Conservation (phyloP, 2,797 vertebrate species). For the Momotus momota region DNA sequence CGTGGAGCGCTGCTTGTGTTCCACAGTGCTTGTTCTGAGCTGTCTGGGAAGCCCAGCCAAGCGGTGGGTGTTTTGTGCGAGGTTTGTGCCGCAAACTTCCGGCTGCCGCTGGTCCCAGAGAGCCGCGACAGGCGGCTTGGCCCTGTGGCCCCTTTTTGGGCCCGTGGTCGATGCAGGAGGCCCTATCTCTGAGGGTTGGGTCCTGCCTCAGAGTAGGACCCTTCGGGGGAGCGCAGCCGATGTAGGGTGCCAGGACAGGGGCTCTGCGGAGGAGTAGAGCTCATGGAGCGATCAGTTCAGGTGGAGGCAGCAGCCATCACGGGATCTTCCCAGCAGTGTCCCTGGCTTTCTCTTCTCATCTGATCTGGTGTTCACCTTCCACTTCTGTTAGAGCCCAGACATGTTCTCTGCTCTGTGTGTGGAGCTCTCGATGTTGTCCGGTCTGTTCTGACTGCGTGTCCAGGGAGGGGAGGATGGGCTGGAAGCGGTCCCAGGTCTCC, state of each 20-base stretch:
- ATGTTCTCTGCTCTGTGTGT: slow-evolving; percentile 13
- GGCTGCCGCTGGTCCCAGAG: neutral
- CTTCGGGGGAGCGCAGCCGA: neutral
- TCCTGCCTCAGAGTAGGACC: neutral
- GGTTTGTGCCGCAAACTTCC: neutral
- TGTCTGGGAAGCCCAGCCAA: neutral
- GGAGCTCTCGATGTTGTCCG: slow-evolving; percentile 33
- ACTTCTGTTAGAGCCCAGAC: slow-evolving; percentile 13
- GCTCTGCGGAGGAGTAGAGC: neutral
- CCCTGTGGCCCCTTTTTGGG: neutral
- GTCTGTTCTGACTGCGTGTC: neutral
- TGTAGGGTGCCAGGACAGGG: neutral
- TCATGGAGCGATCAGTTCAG: neutral
- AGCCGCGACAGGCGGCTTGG: neutral
- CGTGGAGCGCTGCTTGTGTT: neutral
- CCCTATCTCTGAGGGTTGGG: neutral
- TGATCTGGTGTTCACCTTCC: slow-evolving; percentile 37
- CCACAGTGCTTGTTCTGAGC: neutral
- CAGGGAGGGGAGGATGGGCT: slow-evolving; percentile 49
- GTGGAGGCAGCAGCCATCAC: neutral
- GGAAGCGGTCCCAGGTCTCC: slow-evolving; percentile 24
- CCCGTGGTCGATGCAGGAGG: neutral
- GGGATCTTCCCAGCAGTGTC: slow-evolving; percentile 22
- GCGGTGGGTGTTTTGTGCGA: neutral
- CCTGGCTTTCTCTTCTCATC: slow-evolving; percentile 52